Conservation (phyloP, 2,113 vertebrate species). For the Typhlomys cinereus region DNA sequence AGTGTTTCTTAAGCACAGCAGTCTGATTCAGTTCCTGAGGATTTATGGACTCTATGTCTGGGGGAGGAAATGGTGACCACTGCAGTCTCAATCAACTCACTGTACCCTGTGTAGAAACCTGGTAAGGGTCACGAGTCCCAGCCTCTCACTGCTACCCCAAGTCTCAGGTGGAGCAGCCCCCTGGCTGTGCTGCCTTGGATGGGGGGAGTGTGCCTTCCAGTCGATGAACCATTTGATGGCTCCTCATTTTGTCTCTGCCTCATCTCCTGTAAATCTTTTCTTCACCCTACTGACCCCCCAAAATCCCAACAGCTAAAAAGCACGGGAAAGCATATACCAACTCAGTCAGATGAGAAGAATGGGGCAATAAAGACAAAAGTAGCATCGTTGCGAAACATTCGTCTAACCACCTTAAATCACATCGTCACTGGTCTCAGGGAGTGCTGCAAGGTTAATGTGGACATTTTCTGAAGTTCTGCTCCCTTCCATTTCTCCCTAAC, state of each 20-base stretch:
- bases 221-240: slow-evolving; percentile 7
- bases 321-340: neutral
- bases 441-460: slow-evolving; percentile 44
- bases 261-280: slow-evolving; percentile 63
- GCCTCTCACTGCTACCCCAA: neutral
- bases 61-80: slow-evolving; percentile 4
- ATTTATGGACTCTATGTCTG: slow-evolving; percentile 54
- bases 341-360: slow-evolving; percentile 50
- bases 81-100: neutral
- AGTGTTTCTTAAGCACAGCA: neutral
- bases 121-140: neutral
- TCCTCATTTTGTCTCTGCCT: slow-evolving; percentile 52
- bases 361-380: slow-evolving; percentile 31
- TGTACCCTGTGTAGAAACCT: neutral
- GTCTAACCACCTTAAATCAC: neutral
- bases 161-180: neutral
- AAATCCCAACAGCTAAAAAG: slow-evolving; percentile 36
- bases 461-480: slow-evolving; percentile 33
- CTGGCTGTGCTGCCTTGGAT: neutral
- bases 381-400: neutral
- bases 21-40: slow-evolving; percentile 47
- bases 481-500: neutral
- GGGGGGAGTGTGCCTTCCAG: neutral
- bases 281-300: slow-evolving; percentile 31
- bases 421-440: neutral